A percentile compares a stretch with the other conserved stretches of the same genome.
Conservation (phyloP, 2,888 invertebrate genomes). For the Myathropa florea region DNA sequence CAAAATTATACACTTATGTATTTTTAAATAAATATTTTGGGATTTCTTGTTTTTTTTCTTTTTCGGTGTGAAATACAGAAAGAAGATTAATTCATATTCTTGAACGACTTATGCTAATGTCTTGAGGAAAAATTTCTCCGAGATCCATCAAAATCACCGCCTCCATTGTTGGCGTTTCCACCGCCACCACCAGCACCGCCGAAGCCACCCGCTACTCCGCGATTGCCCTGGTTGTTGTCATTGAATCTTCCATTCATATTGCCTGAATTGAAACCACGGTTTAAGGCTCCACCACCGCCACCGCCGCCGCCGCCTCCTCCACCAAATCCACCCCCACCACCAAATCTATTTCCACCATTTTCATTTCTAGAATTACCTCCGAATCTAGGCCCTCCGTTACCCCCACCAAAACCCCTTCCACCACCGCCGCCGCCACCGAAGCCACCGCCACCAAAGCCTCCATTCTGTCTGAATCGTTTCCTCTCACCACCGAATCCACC, state of each 20-base stretch:
- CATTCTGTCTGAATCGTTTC: slow-evolving; percentile 73
- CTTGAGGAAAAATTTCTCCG: slow-evolving; percentile 71
- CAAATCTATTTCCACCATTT: slow-evolving; percentile 25
- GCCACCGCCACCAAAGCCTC: slow-evolving; percentile 80
- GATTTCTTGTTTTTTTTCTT: slow-evolving; percentile 1
- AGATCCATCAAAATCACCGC: slow-evolving; percentile 67
- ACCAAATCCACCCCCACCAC: slow-evolving; percentile 53
- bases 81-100: slow-evolving; percentile 24
- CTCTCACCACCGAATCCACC: slow-evolving; percentile 54
- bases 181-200: slow-evolving; percentile 50
- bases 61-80: background rate
- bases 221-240: slow-evolving; percentile 41
- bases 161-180: slow-evolving; percentile 21
- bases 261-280: slow-evolving; percentile 46
- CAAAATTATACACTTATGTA: slow-evolving; percentile 30
- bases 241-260: slow-evolving; percentile 63
- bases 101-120: slow-evolving; percentile 57
- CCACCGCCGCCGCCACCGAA: slow-evolving; percentile 80
- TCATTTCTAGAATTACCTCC: slow-evolving; percentile 59
- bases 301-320: slow-evolving; percentile 59
- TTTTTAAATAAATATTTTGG: slow-evolving; percentile 60
- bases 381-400: slow-evolving; percentile 67
- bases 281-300: slow-evolving; percentile 19
- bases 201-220: slow-evolving; percentile 28
- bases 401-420: slow-evolving; percentile 71